Evolutionary conservation across 2,888 invertebrate genomes (phyloP), one percentile per base, ranked within the genome.

Genomic region (Ophioninae sp.): DNA sequence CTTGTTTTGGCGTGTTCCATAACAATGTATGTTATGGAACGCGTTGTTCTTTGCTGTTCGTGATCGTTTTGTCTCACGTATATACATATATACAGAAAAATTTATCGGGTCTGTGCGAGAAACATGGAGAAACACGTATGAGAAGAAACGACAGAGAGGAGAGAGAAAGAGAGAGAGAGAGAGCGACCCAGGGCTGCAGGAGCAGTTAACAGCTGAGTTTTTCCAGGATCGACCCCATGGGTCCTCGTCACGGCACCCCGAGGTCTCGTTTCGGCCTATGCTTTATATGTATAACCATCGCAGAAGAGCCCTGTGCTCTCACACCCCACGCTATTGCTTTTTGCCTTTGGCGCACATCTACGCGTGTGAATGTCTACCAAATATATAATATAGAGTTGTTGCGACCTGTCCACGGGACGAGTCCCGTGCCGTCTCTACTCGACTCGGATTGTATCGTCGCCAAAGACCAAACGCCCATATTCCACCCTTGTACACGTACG

Each of bases 171-270:
- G 30, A 30, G 30, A 30, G 30, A 30, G 30, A n/a, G 73, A 79
- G 80, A 30, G 63, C 13, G 44, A 71, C 77, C 79, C 64, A 79
- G 85, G 87, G 86, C 88, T 87, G 88, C 87, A 87, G 88, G 86
- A 88, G 88, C 91, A 89, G 91, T 91, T 91, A 91, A 90, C 90
- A 88, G 89, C 88, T 88, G 91, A 91, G 89, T 91, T 91, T 91
- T 91, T 91, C 90, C 90, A 90, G 86, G 89, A 91, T 91, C 88
- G 90, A 91, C 87, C 91, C 91, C 91, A 89, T 88, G 91, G 91
- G 91, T 90, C 82, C 87, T 79, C 85, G 88, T 87, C 90, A 91
- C 87, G 90, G 91, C 90, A 91, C 91, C 91, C 91, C 58, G 87
- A 90, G 90, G 91, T 88, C 90, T 91, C 91, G 91, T 91, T 91